phyloP scores from a whole-genome alignment of 2,888 invertebrate genomes.

The Archaeoteleia sp. region DNA sequence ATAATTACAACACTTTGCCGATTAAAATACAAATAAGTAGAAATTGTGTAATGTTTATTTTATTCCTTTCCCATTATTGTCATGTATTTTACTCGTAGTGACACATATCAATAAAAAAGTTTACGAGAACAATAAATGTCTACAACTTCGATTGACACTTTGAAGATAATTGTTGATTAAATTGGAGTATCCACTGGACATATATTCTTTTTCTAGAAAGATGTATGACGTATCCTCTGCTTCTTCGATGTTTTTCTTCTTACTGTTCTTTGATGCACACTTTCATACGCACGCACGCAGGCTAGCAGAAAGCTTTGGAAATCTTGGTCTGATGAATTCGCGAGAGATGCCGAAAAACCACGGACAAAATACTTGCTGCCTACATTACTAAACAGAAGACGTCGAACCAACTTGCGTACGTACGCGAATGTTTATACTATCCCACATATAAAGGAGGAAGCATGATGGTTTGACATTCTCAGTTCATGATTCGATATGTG shows the following conservation, averaged over 20 bases:
- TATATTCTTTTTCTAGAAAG: too few species aligned
- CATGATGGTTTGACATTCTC: conserved; percentile 72
- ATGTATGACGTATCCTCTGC: conserved; percentile 45
- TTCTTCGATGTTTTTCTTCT: conserved; percentile 42
- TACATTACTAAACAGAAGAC: conserved; percentile 60
- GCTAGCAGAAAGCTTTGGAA: conserved; percentile 36
- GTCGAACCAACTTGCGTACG: conserved; percentile 63
- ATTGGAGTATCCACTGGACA: conserved; percentile 38
- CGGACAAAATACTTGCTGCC: conserved; percentile 65
- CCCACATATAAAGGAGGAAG: conserved; percentile 72
- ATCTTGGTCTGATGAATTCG: conserved; percentile 44
- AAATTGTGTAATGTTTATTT: too few species aligned
- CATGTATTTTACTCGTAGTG: too few species aligned
- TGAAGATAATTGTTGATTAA: conserved; percentile 42
- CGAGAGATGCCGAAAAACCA: conserved; percentile 45
- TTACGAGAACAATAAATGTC: too few species aligned
- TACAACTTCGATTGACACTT: too few species aligned
- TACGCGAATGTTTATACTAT: conserved; percentile 72
- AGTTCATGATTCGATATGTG: too few species aligned
- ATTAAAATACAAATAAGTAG: too few species aligned
- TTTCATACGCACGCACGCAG: conserved; percentile 37
- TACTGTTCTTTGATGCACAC: conserved; percentile 45
- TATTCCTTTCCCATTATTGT: too few species aligned
- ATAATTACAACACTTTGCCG: too few species aligned
- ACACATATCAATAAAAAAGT: too few species aligned